Evolutionary conservation across 35 echinoderm and acorn worm genomes (phyloP), one percentile per base, ranked within the genome.

Genomic region (Hemicentrotus pulcherrimus): DNA sequence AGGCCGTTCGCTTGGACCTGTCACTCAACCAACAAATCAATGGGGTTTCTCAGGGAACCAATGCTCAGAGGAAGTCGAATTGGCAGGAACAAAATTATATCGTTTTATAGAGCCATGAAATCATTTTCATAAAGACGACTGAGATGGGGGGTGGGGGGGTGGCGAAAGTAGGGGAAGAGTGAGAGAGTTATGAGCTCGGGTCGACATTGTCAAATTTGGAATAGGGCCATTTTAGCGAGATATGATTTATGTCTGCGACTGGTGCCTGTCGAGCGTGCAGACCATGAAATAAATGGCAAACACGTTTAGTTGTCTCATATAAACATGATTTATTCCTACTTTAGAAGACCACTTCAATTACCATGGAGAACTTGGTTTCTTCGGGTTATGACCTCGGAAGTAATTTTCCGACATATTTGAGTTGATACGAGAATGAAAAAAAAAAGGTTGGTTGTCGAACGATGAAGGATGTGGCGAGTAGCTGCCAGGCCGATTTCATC

Each of bases 221-320:
- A 50, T 93, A 93, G 30, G 48, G 91, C 91, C 91, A 58, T 93
- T 93, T 93, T 90, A 90, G 88, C 46, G 22, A 10, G 47, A 46
- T n/a, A 47, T 46, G 91, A 93, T 93, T 93, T 93, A 93, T 93
- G 47, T 9, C 16, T 50, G 30, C 91, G 91, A 93, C 91, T 93
- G 91, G 46, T 93, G 91, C 46, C 48, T 31, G 32, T 24, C 46
- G 91, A 93, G 46, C 45, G 91, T 31, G 48, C 91, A 33, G 91
- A 93, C 91, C 91, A 58, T 93, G 91, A 93, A 93, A 93, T 93
- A 93, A 58, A 93, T 93, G 91, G 91, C 91, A 93, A 93, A 93
- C 91, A 93, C 91, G 48, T 93, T 93, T 93, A 93, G 91, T 93
- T 93, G 48, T 58, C 91, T 93, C 91, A 58, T 93, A 93, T 93